phyloP scores from a whole-genome alignment of 2,888 invertebrate species.

The Agapetus fuscipes region DNA sequence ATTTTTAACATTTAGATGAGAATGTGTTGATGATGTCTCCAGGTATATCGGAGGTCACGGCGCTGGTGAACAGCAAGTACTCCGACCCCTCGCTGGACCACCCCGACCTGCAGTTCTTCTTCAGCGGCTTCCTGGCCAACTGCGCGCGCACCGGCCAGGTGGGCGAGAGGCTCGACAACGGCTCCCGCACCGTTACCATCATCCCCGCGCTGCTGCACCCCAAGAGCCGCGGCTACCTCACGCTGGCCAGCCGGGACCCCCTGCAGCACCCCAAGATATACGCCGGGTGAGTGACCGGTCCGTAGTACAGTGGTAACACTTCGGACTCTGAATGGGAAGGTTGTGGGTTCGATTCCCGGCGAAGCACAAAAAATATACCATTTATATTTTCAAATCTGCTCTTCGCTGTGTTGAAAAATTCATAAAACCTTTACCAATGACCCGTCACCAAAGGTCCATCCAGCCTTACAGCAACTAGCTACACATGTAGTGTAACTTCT shows the following conservation, averaged over 20 bases:
- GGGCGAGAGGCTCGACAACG: conserved; percentile 63
- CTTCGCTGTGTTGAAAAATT: too few species aligned
- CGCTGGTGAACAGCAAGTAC: conserved; percentile 70
- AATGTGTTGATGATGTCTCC: conserved; percentile 14
- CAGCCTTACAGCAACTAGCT: too few species aligned
- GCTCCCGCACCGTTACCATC: conserved; percentile 59
- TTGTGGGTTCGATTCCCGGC: too few species aligned
- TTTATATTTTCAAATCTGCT: too few species aligned
- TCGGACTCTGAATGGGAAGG: too few species aligned
- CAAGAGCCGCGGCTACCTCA: conserved; percentile 70
- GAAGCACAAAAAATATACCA: too few species aligned
- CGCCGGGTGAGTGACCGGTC: conserved; percentile 71
- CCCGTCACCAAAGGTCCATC: too few species aligned
- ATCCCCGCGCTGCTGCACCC: conserved; percentile 80
- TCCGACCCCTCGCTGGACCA: conserved; percentile 63
- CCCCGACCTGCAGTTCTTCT: conserved; percentile 81
- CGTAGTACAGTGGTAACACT: too few species aligned
- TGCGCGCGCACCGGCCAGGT: conserved; percentile 82
- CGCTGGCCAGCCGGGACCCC: conserved; percentile 68
- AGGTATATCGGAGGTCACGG: conserved; percentile 79
- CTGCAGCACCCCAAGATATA: conserved; percentile 73
- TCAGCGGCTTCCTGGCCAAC: conserved; percentile 77
- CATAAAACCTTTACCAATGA: too few species aligned
- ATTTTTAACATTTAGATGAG: background rate
- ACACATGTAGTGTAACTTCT: too few species aligned